Percentiles rank a stretch among this genome's conserved stretches.
These are phyloP conservation scores for Rhingia campestris DNA, from an alignment of 2,888 invertebrate species.

Conservation along the genomic window DNA sequence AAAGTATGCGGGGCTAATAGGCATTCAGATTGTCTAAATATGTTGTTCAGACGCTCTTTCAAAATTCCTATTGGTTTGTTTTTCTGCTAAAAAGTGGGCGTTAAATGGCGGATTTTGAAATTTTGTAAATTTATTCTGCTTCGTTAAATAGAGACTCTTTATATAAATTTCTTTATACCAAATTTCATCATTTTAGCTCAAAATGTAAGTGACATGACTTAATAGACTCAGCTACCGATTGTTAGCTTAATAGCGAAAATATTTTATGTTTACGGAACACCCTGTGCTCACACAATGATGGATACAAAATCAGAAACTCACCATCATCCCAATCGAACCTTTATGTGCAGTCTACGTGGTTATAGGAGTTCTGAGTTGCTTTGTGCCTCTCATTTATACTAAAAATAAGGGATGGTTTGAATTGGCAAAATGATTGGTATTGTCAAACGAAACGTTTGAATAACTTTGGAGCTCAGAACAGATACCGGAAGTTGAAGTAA, in stretches of 20 bases:
- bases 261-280: conserved; percentile 23
- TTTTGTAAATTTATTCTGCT: no score
- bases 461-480: conserved; percentile 47
- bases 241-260: neutral
- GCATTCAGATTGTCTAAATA: no score
- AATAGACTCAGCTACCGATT: no score
- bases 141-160: no score
- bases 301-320: conserved; percentile 35
- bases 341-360: conserved; percentile 58
- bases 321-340: conserved; percentile 52
- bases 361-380: conserved; percentile 51
- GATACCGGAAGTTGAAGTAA: conserved; percentile 79
- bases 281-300: conserved; percentile 38
- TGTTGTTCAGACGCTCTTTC: no score
- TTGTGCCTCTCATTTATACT: conserved; percentile 44
- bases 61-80: no score
- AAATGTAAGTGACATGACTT: no score
- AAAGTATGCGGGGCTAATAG: no score
- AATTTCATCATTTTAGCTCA: no score
- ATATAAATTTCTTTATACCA: no score
- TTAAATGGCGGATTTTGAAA: no score
- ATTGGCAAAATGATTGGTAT: conserved; percentile 62
- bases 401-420: conserved; percentile 50
- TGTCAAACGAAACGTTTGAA: conserved; percentile 67
- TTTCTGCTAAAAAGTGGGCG: no score